phyloP scores from a whole-genome alignment of 2,888 invertebrate species.

The Nomada fabriciana region DNA sequence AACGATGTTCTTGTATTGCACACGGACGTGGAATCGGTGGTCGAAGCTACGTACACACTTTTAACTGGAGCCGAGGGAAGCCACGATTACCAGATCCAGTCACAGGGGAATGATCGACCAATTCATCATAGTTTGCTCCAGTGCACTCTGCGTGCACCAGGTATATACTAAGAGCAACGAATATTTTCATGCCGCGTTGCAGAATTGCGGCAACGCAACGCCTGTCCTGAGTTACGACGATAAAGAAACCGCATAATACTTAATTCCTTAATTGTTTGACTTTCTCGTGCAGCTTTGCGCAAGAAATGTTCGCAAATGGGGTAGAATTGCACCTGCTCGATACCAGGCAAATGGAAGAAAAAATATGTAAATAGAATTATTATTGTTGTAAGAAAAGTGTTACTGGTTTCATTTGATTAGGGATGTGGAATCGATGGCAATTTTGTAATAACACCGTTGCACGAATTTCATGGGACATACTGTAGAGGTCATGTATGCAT shows the following conservation, averaged over 20 bases:
- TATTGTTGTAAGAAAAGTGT: too few relatives aligned
- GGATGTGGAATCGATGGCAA: too few relatives aligned
- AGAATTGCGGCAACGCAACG: not conserved
- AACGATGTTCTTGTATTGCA: not conserved
- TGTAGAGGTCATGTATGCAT: too few relatives aligned
- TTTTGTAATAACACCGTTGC: not conserved
- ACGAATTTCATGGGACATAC: not conserved
- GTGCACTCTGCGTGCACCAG: not conserved
- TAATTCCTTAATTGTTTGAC: not conserved
- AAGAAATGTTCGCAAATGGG: not conserved
- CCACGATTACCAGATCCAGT: not conserved
- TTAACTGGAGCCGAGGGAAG: not conserved
- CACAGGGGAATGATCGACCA: not conserved
- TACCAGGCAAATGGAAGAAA: too few relatives aligned
- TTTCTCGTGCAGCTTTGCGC: not conserved
- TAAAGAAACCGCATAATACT: not conserved
- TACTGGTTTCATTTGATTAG: too few relatives aligned
- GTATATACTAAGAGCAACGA: not conserved
- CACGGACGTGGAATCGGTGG: not conserved
- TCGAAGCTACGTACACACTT: not conserved
- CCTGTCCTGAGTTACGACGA: not conserved
- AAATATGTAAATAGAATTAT: too few relatives aligned
- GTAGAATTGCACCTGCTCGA: too few relatives aligned
- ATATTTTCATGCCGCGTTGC: not conserved
- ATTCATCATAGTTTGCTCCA: not conserved